phyloP scores from a whole-genome alignment of 2,797 vertebrate species.

The Prionace glauca region DNA sequence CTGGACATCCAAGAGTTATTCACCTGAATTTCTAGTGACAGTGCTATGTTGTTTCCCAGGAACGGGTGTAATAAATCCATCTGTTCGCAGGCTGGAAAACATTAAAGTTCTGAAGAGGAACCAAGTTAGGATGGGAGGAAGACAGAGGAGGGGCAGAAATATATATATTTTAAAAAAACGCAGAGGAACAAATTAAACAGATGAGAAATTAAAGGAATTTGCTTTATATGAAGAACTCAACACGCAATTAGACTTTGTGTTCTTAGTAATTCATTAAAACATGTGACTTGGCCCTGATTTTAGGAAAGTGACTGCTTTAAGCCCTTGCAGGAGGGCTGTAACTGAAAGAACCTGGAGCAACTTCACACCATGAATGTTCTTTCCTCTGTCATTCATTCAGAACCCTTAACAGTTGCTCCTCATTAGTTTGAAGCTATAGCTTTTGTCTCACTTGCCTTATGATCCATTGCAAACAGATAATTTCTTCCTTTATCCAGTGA shows the following conservation, averaged over 20 bases:
- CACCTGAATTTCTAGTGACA: background rate
- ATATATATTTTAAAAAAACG: background rate
- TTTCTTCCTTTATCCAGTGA: background rate
- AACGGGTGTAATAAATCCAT: background rate
- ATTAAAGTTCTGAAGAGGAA: background rate
- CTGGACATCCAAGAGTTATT: background rate
- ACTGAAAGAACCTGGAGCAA: background rate
- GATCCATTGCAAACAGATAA: background rate
- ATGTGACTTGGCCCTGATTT: background rate
- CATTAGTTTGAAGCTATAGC: background rate
- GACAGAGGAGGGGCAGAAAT: background rate
- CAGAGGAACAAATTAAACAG: background rate
- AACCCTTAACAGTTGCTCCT: background rate
- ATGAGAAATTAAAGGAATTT: background rate
- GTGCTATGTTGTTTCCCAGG: background rate
- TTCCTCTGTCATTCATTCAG: background rate
- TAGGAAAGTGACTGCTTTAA: background rate
- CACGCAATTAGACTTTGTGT: background rate
- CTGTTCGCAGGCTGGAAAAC: slow-evolving; percentile 21
- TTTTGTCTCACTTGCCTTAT: background rate
- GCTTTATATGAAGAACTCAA: background rate
- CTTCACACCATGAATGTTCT: background rate
- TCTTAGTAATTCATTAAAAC: background rate
- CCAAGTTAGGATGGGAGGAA: background rate
- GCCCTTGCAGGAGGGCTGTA: background rate